Base-by-base conservation (phyloP, 2,113 vertebrate species). In the Sinosuthora webbiana region DNA sequence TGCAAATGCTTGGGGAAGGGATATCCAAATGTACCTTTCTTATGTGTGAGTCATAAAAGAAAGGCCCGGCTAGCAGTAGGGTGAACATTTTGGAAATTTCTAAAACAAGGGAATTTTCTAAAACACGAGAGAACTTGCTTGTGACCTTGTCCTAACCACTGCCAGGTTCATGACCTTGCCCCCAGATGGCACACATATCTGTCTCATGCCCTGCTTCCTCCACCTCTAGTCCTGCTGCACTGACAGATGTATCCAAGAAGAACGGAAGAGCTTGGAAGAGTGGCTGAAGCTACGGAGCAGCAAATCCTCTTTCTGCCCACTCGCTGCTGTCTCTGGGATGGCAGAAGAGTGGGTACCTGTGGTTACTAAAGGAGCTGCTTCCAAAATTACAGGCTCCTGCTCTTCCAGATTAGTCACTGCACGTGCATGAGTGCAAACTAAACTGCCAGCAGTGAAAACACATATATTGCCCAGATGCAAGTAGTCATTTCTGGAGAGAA, bases 351-450 rank as follows among this genome's bases (percentile, higher is more conserved):
- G 2, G 27, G 37, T 55, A 45, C 41, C 30, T 78, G 57, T 78
- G 47, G 35, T 69, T 53, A 33, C 63, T 82, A 49, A 50, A 37
- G 70, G 76, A 86, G 44, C 50, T 63, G 39, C 70, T 93, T 52
- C 71, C 41, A 64, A 88, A 81, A 87, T 89, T 87, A 80, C 33
- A 44, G 15, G 45, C 76, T 95, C 39, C 83, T 92, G 49, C 73
- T 52, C 10, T 62, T 88, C 68, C 74, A 71, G 24, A 22, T 94
- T 71, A 94, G 68, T 96, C 79, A 83, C 31, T 82, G 47, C 0
- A 0, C 0, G 4, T 69, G 75, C 62, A 63, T 3, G 6, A 87
- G 52, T 23, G 13, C 64, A 70, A 80, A 67, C 55, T 71, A 7
- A 95, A 73, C 55, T 92, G 42, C 37, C 28, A 1, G 41, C 47